A percentile compares a stretch with the other conserved stretches of the same genome.
These are phyloP conservation scores for Neotoma lepida DNA, from an alignment of 2,113 vertebrate species.

Conservation along the genomic window DNA sequence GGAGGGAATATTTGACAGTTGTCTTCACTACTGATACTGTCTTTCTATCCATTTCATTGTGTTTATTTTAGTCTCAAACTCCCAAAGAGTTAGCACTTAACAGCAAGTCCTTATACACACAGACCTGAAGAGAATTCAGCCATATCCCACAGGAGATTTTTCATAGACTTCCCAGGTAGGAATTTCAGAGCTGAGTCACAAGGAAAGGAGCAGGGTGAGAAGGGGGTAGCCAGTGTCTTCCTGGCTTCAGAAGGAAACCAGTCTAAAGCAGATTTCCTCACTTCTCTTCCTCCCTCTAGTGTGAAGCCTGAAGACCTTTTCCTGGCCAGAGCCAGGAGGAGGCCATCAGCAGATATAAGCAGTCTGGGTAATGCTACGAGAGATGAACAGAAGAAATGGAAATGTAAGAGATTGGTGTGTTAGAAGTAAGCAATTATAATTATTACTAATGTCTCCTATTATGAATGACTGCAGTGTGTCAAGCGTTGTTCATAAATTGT, in stretches of 20 bases:
- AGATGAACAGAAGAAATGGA: not conserved
- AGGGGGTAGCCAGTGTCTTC: not conserved
- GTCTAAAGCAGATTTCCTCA: not conserved
- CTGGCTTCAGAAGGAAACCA: not conserved
- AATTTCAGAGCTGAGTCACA: not conserved
- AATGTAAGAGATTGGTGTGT: not conserved
- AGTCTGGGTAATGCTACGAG: not conserved
- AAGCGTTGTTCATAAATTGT: not conserved
- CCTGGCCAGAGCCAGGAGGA: not conserved
- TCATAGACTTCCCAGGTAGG: not conserved
- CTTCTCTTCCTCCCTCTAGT: not conserved
- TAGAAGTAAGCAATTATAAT: rapidly evolving
- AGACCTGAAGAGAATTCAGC: not conserved
- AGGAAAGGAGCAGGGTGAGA: not conserved
- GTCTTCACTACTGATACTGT: not conserved
- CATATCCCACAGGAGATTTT: not conserved
- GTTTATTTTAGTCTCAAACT: not conserved
- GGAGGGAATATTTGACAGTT: not conserved
- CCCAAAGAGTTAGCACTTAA: not conserved
- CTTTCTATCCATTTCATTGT: not conserved
- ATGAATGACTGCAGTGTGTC: not conserved
- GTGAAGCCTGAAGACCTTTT: not conserved
- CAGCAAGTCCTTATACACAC: not conserved
- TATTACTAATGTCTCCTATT: not conserved
- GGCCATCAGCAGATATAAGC: not conserved